Evolutionary conservation across 2,113 vertebrate species (phyloP).

Genomic region (Epinephelus cyanopodus): DNA sequence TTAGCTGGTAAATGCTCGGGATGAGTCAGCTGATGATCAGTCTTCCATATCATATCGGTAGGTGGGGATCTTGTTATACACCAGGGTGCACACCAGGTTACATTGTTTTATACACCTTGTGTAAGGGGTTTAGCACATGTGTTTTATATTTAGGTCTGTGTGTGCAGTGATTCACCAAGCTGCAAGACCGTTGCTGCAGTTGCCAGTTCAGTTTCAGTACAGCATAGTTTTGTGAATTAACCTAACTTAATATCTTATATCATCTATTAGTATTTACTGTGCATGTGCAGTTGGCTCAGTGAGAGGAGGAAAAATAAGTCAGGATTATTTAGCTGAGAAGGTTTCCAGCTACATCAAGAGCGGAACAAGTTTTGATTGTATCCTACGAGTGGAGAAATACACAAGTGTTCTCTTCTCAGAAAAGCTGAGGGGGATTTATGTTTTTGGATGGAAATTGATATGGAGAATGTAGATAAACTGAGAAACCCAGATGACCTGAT

Average conservation of each 20-base stretch:
- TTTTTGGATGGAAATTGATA: not conserved
- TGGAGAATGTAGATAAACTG: slow-evolving; percentile 1
- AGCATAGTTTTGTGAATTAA: not conserved
- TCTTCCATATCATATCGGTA: not conserved
- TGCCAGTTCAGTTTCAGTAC: not conserved
- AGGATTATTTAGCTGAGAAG: too few relatives aligned
- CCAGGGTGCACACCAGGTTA: not conserved
- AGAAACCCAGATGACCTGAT: not conserved
- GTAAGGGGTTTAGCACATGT: not conserved
- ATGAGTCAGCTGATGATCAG: too few relatives aligned
- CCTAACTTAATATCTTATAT: not conserved
- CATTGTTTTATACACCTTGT: not conserved
- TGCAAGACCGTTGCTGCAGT: not conserved
- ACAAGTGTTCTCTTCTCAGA: not conserved
- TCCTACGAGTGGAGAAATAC: not conserved
- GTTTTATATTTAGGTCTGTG: not conserved
- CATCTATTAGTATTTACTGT: not conserved
- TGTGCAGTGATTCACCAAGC: not conserved
- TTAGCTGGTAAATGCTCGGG: not conserved
- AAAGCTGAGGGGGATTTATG: not conserved
- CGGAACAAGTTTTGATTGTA: too few relatives aligned
- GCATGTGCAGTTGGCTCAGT: not conserved
- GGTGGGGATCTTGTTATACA: not conserved
- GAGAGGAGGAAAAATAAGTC: slow-evolving; percentile 1
- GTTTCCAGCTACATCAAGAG: too few relatives aligned